Base-by-base conservation (phyloP, 2,888 invertebrate genomes). In the Drosophila neotestacea region DNA sequence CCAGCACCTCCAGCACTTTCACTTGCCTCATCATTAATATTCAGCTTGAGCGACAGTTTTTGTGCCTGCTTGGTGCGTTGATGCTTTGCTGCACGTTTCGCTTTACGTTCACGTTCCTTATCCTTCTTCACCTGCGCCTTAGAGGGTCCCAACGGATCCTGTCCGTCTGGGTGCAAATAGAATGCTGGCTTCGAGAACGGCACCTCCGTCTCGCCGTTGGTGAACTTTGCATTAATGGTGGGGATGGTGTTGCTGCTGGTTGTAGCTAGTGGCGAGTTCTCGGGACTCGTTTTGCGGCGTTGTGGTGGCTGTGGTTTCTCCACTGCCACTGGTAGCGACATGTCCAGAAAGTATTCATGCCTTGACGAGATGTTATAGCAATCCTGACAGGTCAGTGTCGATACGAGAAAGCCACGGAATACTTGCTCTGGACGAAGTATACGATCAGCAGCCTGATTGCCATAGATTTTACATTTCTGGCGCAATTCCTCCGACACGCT, bases 371-470 rank as follows among this genome's bases (percentile, higher is more conserved):
- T 95, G 93, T 97, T 95, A 70, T 95, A 94, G 91, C 99, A 99
- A 72, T 97, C 97, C 85, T 97, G 96, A 91, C 99, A 99, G 66
- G 96, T 95, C 41, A 97, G 93, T 0, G 96, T 97, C 34, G 98
- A 98, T 2, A 98, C 96, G 11, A 99, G 94, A 88, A 96, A 95
- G 0, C 99, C 99, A 32, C 98, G 96, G 93, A 99, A 99, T 56
- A 99, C 96, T 93, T 96, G 96, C 92, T 99, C 99, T 0, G 97
- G 96, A 51, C 96, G 95, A 34, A 97, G 93, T 90, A 96, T 94
- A 69, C 96, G 94, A 77, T 96, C 96, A 0, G 95, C 95, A 0
- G 96, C 96, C 92, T 97, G 96, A 84, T 95, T 95, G 5, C 96
- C 96, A 85, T 97, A 96, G 88, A 95, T 96, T 93, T 97, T 97